Conservation (phyloP, 2,888 invertebrate species). For the Drosophila nr. perissopoda region DNA sequence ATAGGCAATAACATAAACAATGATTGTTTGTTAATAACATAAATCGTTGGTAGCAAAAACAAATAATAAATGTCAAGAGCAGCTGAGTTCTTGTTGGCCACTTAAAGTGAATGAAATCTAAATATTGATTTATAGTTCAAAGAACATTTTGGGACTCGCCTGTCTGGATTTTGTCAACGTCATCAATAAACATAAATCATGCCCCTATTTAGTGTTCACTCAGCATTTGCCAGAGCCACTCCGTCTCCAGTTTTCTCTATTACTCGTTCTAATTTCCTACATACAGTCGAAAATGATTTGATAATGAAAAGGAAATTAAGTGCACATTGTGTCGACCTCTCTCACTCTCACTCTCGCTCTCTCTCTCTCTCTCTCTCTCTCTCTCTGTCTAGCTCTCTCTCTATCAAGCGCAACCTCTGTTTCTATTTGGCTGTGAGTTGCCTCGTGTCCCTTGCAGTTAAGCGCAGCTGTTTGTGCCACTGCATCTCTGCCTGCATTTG, state of each 20-base stretch:
- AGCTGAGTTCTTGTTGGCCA: constrained; percentile 19
- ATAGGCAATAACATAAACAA: constrained; percentile 1
- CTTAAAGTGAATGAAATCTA: constrained; percentile 25
- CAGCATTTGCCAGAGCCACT: not conserved
- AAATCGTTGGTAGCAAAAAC: constrained; percentile 22
- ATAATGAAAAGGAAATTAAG: constrained; percentile 73
- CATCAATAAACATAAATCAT: constrained; percentile 68
- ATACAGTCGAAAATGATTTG: constrained; percentile 64
- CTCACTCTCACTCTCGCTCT: not conserved
- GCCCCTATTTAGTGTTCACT: constrained; percentile 20
- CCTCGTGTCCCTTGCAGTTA: constrained; percentile 5
- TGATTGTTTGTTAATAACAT: constrained; percentile 35
- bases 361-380: not conserved
- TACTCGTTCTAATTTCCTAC: constrained; percentile 65
- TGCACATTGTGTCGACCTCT: constrained; percentile 40
- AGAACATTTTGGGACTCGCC: constrained; percentile 8
- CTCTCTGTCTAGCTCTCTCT: not conserved
- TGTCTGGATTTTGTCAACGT: constrained; percentile 54
- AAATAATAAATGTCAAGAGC: constrained; percentile 42
- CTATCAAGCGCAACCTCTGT: not conserved
- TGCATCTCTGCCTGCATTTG: constrained; percentile 63
- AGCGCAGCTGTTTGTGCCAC: constrained; percentile 46
- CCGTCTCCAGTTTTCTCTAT: constrained; percentile 31
- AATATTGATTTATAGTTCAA: constrained; percentile 54
- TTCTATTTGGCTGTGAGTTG: not conserved